Evolutionary conservation across 1,140 invertebrate genomes (phyloP).

Genomic region (Plodia interpunctella): DNA sequence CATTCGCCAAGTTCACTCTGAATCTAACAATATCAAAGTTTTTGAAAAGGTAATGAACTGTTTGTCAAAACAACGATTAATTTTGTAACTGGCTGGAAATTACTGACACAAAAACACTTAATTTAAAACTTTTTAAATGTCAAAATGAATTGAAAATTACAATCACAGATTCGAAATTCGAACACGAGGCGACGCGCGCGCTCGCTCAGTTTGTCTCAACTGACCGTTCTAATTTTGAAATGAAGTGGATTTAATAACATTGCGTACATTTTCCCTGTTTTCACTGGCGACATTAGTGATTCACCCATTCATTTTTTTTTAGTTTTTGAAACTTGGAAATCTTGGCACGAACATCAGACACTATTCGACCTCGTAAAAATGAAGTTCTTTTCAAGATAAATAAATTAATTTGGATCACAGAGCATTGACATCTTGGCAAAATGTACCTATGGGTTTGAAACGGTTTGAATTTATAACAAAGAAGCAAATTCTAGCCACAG

Average conservation of each 20-base stretch:
- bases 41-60: neutral
- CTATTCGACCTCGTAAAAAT: conserved; percentile 5
- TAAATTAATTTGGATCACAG: neutral
- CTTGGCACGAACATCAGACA: conserved; percentile 16
- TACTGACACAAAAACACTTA: neutral
- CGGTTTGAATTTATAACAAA: neutral
- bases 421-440: conserved; percentile 10
- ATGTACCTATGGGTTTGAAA: neutral
- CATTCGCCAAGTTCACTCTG: neutral
- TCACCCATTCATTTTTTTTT: conserved; percentile 42
- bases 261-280: conserved; percentile 65
- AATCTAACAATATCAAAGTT: neutral
- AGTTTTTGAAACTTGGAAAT: neutral
- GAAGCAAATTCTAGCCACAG: too few species aligned
- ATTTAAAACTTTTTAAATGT: neutral
- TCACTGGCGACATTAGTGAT: conserved; percentile 42
- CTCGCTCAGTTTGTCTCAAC: conserved; percentile 35
- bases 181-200: conserved; percentile 36
- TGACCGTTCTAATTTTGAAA: conserved; percentile 67
- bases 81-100: neutral
- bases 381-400: conserved; percentile 1
- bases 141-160: conserved; percentile 4
- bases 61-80: neutral
- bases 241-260: conserved; percentile 68
- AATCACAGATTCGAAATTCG: conserved; percentile 1